phyloP scores from a whole-genome alignment of 2,888 invertebrate species.

The Drosophila neonasuta region DNA sequence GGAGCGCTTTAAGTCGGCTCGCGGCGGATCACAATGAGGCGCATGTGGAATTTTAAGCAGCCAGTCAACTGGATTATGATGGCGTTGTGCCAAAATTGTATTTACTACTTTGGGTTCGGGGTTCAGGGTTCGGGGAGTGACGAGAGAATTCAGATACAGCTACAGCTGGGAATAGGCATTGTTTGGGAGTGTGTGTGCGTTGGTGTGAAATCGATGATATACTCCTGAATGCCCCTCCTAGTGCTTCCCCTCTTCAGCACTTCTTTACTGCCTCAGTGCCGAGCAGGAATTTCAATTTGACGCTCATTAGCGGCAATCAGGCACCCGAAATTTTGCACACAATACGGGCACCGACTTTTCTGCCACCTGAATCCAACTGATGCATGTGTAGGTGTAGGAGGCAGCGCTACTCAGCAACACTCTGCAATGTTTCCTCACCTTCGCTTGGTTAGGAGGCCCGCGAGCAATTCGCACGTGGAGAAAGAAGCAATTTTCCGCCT shows the following conservation, averaged over 20 bases:
- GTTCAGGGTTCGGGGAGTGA: not conserved
- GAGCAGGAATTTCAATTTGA: conserved; percentile 70
- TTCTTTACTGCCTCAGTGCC: conserved; percentile 11
- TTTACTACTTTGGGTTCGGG: conserved; percentile 37
- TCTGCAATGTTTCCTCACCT: not conserved
- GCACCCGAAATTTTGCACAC: conserved; percentile 31
- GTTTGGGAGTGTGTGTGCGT: conserved; percentile 11
- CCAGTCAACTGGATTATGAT: conserved; percentile 54
- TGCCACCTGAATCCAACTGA: conserved; percentile 34
- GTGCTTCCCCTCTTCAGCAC: not conserved
- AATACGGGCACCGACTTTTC: conserved; percentile 35
- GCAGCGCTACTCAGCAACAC: conserved; percentile 8
- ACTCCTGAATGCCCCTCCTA: not conserved
- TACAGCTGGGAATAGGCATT: too few species aligned
- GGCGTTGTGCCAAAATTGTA: conserved; percentile 48
- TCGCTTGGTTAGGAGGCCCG: conserved; percentile 6
- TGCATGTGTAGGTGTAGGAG: conserved; percentile 17
- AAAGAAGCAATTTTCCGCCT: conserved; percentile 74
- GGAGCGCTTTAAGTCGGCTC: conserved; percentile 22
- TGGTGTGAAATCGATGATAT: conserved; percentile 51
- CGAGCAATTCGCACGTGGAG: conserved; percentile 56
- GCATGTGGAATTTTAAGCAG: conserved; percentile 62
- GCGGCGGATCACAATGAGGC: conserved; percentile 49
- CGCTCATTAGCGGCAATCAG: conserved; percentile 70
- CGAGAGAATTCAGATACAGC: too few species aligned